phyloP scores from a whole-genome alignment of 1,140 invertebrate genomes.

The Steinernema feltiae region DNA sequence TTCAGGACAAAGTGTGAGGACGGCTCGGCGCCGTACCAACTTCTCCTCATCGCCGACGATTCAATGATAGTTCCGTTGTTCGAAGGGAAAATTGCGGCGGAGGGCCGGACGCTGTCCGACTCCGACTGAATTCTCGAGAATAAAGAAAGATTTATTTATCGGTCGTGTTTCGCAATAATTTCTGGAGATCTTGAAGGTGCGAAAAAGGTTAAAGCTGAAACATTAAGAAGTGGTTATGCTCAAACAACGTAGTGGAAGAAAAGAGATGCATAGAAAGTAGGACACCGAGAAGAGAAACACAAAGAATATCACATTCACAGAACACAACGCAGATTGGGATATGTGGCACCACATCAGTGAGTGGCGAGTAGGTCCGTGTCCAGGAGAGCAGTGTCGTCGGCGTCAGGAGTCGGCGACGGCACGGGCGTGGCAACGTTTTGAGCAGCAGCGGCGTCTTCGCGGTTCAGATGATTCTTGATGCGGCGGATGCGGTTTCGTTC shows the following conservation, averaged over 20 bases:
- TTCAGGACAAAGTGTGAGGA: slow-evolving; percentile 55
- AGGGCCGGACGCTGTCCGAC: slow-evolving; percentile 17
- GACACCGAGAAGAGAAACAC: not conserved
- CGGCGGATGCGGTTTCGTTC: slow-evolving; percentile 5
- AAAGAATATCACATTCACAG: too few species aligned
- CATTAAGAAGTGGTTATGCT: not conserved
- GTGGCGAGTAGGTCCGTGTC: too few species aligned
- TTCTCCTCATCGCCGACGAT: slow-evolving; percentile 46
- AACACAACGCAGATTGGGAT: too few species aligned
- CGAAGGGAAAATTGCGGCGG: slow-evolving; percentile 45
- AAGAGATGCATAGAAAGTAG: too few species aligned
- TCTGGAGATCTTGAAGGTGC: not conserved
- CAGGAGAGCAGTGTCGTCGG: not conserved
- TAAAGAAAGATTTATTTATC: slow-evolving; percentile 9
- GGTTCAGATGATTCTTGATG: not conserved
- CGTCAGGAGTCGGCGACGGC: not conserved
- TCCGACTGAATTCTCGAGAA: not conserved
- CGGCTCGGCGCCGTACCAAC: slow-evolving; percentile 47
- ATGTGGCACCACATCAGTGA: too few species aligned
- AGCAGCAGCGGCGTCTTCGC: not conserved
- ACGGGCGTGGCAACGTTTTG: not conserved
- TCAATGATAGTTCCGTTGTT: slow-evolving; percentile 46
- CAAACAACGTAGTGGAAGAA: too few species aligned
- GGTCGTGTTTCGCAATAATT: not conserved
- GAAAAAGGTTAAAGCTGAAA: too few species aligned